These are phyloP conservation scores for Heliconius congener DNA, from an alignment of 1,140 invertebrate species.

Conservation along the genomic window DNA sequence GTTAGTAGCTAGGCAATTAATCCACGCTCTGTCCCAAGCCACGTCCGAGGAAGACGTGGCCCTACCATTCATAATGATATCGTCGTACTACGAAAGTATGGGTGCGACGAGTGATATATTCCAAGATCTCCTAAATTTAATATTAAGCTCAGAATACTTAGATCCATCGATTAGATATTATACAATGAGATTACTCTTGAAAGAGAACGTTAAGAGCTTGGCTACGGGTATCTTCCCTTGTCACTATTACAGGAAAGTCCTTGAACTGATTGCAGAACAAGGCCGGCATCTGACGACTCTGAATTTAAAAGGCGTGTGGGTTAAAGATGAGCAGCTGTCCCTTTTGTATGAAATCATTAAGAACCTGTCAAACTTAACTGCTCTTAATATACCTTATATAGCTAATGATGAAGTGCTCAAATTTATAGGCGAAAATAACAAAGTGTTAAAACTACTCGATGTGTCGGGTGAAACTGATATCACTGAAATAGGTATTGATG, in stretches of 20 bases:
- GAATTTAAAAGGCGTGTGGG: constrained; percentile 87
- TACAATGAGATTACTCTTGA: constrained; percentile 83
- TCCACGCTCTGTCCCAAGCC: constrained; percentile 71
- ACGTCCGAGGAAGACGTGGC: constrained; percentile 81
- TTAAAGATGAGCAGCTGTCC: constrained; percentile 84
- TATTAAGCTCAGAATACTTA: constrained; percentile 83
- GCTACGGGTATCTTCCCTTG: constrained; percentile 85
- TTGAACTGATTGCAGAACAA: constrained; percentile 83
- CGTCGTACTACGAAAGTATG: constrained; percentile 81
- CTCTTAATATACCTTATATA: constrained; percentile 85
- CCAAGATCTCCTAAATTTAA: constrained; percentile 84
- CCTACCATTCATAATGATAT: constrained; percentile 81
- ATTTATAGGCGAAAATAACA: constrained; percentile 81
- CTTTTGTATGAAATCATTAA: constrained; percentile 83
- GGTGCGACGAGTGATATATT: constrained; percentile 84
- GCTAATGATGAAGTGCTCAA: constrained; percentile 86
- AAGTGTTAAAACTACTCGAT: constrained; percentile 83
- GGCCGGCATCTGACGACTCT: constrained; percentile 83
- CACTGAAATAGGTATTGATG: constrained; percentile 83
- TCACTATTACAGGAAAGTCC: constrained; percentile 84
- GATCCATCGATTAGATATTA: constrained; percentile 84
- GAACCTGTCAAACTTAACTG: constrained; percentile 81
- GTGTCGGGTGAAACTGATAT: constrained; percentile 85
- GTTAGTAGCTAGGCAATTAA: constrained; percentile 76
- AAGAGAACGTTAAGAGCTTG: constrained; percentile 83